These are phyloP conservation scores for Cyprinella venusta DNA, from an alignment of 2,797 vertebrate species.

Conservation along the genomic window DNA sequence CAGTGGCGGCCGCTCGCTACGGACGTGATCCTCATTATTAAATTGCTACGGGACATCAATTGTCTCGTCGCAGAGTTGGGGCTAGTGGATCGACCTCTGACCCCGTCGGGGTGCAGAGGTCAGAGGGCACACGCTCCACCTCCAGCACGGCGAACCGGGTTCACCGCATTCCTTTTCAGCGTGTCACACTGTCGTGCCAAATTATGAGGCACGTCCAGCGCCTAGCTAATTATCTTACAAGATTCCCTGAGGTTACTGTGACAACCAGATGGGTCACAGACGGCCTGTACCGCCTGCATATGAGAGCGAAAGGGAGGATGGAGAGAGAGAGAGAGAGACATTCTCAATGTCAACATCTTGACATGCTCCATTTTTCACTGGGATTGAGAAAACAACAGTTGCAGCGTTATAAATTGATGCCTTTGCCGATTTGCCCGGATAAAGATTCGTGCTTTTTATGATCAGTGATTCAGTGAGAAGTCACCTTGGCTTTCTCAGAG, in stretches of 20 bases:
- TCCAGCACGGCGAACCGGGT: conserved; percentile 32
- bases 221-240: conserved; percentile 69
- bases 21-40: conserved; percentile 58
- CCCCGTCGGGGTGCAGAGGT: conserved; percentile 49
- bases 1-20: neutral
- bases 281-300: conserved; percentile 51
- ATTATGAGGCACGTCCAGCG: conserved; percentile 61
- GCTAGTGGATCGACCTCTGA: conserved; percentile 1
- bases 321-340: conserved; percentile 44
- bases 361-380: conserved; percentile 62
- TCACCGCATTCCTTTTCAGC: conserved; percentile 44
- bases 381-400: conserved; percentile 59
- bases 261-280: conserved; percentile 63
- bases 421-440: conserved; percentile 57
- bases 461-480: conserved; percentile 57
- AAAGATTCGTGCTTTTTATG: conserved; percentile 46
- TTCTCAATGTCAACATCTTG: conserved; percentile 63
- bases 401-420: conserved; percentile 57
- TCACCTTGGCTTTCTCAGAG: conserved; percentile 59
- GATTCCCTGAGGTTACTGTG: conserved; percentile 65
- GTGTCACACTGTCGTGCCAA: conserved; percentile 60
- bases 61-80: conserved; percentile 55
- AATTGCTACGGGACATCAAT: conserved; percentile 68
- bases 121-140: conserved; percentile 57
- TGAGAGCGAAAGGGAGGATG: conserved; percentile 32